Conservation (phyloP, 2,113 vertebrate genomes). For the Datnioides undecimradiatus region DNA sequence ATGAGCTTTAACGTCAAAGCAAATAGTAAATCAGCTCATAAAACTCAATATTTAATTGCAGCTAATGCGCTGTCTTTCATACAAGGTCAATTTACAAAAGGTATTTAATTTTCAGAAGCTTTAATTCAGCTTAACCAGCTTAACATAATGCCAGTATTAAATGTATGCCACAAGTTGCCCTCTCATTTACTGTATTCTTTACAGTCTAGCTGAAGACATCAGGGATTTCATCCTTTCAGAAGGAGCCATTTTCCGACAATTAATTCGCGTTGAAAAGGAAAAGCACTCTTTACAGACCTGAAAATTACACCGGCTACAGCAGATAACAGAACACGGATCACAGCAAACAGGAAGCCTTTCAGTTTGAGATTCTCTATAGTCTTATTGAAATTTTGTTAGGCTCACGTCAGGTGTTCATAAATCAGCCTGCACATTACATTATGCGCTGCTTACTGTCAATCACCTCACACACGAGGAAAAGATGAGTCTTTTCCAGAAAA, state of each 20-base stretch:
- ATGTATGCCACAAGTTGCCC: neutral
- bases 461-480: neutral
- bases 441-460: neutral
- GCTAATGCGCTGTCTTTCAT: conserved; percentile 3
- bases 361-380: neutral
- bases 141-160: neutral
- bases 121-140: neutral
- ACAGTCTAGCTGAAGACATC: neutral
- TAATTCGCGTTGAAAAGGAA: neutral
- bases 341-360: neutral
- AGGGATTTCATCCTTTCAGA: neutral
- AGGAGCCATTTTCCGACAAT: neutral
- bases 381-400: neutral
- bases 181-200: neutral
- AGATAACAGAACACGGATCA: neutral
- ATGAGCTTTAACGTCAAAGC: conserved; percentile 21
- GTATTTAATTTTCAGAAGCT: neutral
- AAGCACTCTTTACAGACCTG: no score
- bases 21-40: neutral
- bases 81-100: neutral
- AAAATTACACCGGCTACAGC: neutral
- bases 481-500: neutral
- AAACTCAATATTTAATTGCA: neutral
- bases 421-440: neutral
- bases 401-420: neutral